phyloP scores from a whole-genome alignment of 2,113 vertebrate species.

The Tragelaphus strepsiceros region DNA sequence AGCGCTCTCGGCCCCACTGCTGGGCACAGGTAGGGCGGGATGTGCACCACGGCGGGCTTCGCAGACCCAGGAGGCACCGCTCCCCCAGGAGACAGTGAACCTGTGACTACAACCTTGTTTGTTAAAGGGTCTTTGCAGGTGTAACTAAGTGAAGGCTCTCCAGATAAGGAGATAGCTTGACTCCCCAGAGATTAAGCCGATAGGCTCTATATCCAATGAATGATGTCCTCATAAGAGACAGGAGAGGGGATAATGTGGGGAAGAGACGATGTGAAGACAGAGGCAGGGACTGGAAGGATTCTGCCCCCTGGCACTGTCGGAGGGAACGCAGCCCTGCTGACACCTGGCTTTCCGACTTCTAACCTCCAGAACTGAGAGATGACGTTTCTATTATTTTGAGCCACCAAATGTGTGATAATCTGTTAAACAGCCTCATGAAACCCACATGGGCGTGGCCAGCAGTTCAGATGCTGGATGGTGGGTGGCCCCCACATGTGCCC shows the following conservation, averaged over 20 bases:
- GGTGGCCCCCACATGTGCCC: no score
- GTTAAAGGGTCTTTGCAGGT: background rate
- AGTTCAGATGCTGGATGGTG: rapidly evolving
- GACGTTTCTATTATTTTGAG: background rate
- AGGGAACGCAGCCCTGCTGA: rapidly evolving
- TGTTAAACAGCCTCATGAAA: background rate
- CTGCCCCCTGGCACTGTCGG: rapidly evolving
- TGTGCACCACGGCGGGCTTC: rapidly evolving
- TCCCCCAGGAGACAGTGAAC: background rate
- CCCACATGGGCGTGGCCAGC: background rate
- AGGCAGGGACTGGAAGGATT: background rate
- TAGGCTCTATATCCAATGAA: background rate
- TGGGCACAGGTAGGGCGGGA: background rate
- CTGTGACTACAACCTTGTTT: background rate
- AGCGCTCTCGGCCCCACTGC: rapidly evolving
- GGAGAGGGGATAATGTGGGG: background rate
- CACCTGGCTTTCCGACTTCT: no score
- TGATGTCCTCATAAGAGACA: background rate
- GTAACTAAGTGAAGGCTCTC: background rate
- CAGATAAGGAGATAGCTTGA: background rate
- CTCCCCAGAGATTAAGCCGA: background rate
- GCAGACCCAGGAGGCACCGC: background rate
- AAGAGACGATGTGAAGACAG: no score
- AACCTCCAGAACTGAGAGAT: background rate
- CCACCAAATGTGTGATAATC: background rate